These are phyloP conservation scores for Rhaphigaster nebulosa DNA, from an alignment of 2,888 invertebrate species.

Conservation along the genomic window DNA sequence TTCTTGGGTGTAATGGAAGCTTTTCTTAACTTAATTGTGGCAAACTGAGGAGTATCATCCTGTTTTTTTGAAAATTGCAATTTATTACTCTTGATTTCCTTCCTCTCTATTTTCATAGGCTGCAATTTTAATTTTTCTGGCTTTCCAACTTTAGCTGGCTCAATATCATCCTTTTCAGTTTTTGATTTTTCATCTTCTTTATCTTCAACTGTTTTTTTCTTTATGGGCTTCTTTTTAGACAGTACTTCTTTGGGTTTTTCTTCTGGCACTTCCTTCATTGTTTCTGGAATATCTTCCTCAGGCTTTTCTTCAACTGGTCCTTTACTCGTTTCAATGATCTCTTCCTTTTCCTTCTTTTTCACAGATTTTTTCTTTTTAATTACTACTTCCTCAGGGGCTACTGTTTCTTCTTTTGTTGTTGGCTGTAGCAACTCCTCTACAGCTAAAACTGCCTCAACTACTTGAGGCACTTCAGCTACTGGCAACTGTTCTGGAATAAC, in stretches of 20 bases:
- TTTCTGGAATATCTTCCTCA: conserved; percentile 61
- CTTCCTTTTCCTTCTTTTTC: conserved; percentile 62
- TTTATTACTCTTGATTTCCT: conserved; percentile 70
- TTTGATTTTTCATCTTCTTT: conserved; percentile 50
- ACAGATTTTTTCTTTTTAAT: conserved; percentile 64
- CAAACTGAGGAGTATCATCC: conserved; percentile 76
- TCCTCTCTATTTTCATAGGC: conserved; percentile 75
- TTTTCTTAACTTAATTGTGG: conserved; percentile 79
- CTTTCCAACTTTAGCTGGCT: conserved; percentile 6
- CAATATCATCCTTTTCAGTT: background rate
- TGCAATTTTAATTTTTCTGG: conserved; percentile 68
- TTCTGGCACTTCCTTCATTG: conserved; percentile 61
- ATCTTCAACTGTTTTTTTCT: conserved; percentile 10
- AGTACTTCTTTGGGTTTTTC: conserved; percentile 55
- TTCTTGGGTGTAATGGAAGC: conserved; percentile 69
- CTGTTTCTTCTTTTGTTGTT: background rate
- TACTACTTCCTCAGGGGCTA: conserved; percentile 62
- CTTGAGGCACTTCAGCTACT: background rate
- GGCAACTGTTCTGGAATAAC: background rate
- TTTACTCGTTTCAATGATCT: conserved; percentile 52
- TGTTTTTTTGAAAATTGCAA: conserved; percentile 73
- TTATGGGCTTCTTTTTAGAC: conserved; percentile 60
- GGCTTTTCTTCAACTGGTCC: conserved; percentile 63
- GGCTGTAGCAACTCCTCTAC: background rate
- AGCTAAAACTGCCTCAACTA: background rate